These are phyloP conservation scores for Brachypterus glaber DNA, from an alignment of 2,888 invertebrate genomes.

Conservation along the genomic window DNA sequence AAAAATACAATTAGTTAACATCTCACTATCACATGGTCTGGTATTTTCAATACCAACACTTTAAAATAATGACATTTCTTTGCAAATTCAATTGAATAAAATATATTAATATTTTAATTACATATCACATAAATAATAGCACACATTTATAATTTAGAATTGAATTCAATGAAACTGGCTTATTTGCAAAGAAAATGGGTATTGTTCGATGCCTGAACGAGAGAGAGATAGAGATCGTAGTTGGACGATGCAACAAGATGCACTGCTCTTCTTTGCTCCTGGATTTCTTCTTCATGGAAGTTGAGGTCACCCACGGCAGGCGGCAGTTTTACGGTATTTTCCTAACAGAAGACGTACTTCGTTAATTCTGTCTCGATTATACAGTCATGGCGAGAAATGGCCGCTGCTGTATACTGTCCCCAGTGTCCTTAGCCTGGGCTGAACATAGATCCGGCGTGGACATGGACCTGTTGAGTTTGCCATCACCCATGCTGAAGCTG, in stretches of 20 bases:
- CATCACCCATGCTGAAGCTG: constrained; percentile 43
- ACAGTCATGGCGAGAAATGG: constrained; percentile 48
- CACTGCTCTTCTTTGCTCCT: constrained; percentile 7
- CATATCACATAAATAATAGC: constrained; percentile 23
- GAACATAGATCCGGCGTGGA: constrained; percentile 48
- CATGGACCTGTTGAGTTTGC: constrained; percentile 40
- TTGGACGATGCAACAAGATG: constrained; percentile 11
- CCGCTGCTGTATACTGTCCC: constrained; percentile 38
- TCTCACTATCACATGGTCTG: constrained; percentile 33
- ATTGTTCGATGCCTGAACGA: constrained; percentile 17
- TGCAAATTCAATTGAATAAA: constrained; percentile 15
- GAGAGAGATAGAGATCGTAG: constrained; percentile 20
- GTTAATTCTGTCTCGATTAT: constrained; percentile 33
- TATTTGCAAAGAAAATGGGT: constrained; percentile 20
- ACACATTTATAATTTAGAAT: constrained; percentile 16
- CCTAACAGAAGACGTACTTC: constrained; percentile 11
- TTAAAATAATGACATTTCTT: constrained; percentile 14
- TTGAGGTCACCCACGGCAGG: constrained; percentile 12
- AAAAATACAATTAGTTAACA: constrained; percentile 35
- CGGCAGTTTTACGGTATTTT: constrained; percentile 13
- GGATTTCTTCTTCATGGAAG: constrained; percentile 9
- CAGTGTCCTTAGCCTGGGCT: constrained; percentile 44
- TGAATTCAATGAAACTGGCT: neutral
- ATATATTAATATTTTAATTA: constrained; percentile 12
- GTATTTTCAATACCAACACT: constrained; percentile 17